Percentiles rank a stretch among this genome's conserved stretches.
These are phyloP conservation scores for Himalopsyche anomala DNA, from an alignment of 2,888 invertebrate genomes.

Conservation along the genomic window DNA sequence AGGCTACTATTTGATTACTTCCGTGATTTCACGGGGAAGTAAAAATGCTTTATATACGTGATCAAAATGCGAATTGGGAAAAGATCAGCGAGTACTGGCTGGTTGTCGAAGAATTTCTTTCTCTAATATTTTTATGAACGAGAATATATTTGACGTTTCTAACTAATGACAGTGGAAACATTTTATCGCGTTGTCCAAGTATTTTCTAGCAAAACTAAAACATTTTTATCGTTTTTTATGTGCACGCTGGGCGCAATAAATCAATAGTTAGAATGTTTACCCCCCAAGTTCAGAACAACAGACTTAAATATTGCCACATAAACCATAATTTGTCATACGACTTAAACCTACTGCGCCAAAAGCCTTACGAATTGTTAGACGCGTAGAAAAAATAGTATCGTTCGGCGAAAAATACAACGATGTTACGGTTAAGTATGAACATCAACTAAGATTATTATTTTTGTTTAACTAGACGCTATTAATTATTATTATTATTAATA, in stretches of 20 bases:
- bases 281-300: slow-evolving; percentile 38
- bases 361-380: not conserved
- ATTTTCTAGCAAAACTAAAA: slow-evolving; percentile 24
- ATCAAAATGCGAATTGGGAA: slow-evolving; percentile 46
- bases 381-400: not conserved
- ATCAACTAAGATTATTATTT: no score
- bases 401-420: not conserved
- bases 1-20: slow-evolving; percentile 55
- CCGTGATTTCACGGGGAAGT: slow-evolving; percentile 56
- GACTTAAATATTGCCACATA: slow-evolving; percentile 39
- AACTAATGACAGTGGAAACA: slow-evolving; percentile 25
- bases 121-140: slow-evolving; percentile 36
- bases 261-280: slow-evolving; percentile 38
- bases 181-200: slow-evolving; percentile 36
- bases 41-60: slow-evolving; percentile 53
- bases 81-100: not conserved
- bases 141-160: slow-evolving; percentile 24
- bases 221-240: slow-evolving; percentile 42
- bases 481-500: no score
- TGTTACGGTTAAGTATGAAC: no score
- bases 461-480: no score
- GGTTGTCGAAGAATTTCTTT: not conserved
- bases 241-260: slow-evolving; percentile 26
- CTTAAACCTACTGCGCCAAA: not conserved
- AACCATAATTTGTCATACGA: slow-evolving; percentile 35